A percentile compares a stretch with the other conserved stretches of the same genome.
phyloP scores from a whole-genome alignment of 2,113 vertebrate genomes.

The Hassar affinis region DNA sequence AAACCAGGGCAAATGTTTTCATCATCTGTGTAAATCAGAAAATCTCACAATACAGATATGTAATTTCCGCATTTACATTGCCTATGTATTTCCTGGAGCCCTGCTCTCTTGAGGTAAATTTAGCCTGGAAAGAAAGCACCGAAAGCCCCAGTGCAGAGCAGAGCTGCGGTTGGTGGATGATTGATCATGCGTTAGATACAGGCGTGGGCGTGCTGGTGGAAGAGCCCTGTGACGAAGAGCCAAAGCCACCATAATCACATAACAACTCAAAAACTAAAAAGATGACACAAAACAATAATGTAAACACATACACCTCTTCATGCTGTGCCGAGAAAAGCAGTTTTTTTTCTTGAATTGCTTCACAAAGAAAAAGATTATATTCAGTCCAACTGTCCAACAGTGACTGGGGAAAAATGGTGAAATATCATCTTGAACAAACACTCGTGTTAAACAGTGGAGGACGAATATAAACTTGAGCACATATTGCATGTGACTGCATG shows the following conservation, averaged over 20 bases:
- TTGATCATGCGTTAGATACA: slow-evolving; percentile 9
- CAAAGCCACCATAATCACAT: not conserved
- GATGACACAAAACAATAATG: not conserved
- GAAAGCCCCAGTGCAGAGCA: slow-evolving; percentile 5
- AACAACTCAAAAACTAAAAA: not conserved
- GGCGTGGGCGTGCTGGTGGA: slow-evolving; percentile 31
- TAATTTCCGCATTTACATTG: slow-evolving; percentile 1
- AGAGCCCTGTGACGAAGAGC: slow-evolving; percentile 26
- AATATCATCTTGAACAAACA: not conserved
- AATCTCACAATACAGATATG: not conserved
- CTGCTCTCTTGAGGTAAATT: slow-evolving; percentile 27
- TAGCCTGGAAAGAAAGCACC: slow-evolving; percentile 22
- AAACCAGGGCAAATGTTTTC: not conserved
- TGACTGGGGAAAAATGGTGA: not conserved
- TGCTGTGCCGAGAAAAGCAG: not conserved
- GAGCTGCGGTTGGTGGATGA: slow-evolving; percentile 8
- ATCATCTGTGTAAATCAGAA: not conserved
- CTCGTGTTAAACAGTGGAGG: not conserved
- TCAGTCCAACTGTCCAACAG: not conserved
- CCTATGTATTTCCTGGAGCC: not conserved
- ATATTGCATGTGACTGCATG: not conserved
- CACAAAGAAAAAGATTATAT: not conserved
- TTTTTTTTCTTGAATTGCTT: not conserved
- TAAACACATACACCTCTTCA: not conserved
- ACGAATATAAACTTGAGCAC: too few species aligned